phyloP scores from a whole-genome alignment of 1,140 invertebrate species.

The Colletes latitarsis region DNA sequence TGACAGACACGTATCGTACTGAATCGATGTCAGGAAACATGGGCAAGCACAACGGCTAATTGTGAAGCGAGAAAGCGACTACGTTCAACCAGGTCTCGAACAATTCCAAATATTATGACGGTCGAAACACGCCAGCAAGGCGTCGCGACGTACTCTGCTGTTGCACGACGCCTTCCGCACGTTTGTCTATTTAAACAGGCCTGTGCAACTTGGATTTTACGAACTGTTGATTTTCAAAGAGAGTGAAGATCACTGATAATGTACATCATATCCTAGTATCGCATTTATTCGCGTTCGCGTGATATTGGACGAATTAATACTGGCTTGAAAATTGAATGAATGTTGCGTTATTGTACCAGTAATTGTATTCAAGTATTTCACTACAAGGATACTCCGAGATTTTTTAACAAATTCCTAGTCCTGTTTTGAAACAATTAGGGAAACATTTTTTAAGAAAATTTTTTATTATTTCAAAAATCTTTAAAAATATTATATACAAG shows the following conservation, averaged over 20 bases:
- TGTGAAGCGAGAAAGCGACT: conserved; percentile 16
- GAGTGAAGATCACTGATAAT: not conserved
- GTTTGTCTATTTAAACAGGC: conserved; percentile 43
- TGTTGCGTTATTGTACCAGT: no score
- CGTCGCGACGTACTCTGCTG: conserved; percentile 38
- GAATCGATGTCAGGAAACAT: conserved; percentile 23
- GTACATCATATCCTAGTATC: not conserved
- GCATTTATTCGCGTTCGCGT: not conserved
- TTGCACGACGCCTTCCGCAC: conserved; percentile 37
- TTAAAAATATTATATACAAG: no score
- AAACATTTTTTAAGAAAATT: no score
- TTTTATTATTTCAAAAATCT: no score
- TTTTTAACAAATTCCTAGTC: no score
- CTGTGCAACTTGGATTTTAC: conserved; percentile 7
- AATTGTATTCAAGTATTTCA: no score
- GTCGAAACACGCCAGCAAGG: conserved; percentile 20
- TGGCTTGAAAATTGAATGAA: no score
- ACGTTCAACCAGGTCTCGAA: conserved; percentile 40
- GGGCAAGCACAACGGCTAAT: conserved; percentile 31
- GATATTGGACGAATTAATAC: no score
- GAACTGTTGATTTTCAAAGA: not conserved
- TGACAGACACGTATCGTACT: not conserved
- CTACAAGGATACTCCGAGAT: no score
- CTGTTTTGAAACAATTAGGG: no score
- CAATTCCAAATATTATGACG: conserved; percentile 51